Evolutionary conservation across 2,113 vertebrate species (phyloP).

Genomic region (Bos indicus): DNA sequence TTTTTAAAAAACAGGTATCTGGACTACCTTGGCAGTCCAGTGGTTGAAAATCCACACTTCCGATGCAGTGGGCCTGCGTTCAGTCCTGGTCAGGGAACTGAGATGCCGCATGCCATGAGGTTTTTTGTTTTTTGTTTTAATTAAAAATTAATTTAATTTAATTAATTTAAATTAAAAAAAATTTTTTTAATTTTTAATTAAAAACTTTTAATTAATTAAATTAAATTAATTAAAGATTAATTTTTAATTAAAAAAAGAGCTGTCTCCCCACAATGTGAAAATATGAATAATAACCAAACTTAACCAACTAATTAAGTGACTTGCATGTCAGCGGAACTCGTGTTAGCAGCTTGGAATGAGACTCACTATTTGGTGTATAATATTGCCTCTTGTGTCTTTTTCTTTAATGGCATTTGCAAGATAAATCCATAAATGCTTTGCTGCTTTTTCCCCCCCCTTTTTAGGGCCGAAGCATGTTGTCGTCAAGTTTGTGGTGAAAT

Average conservation of each 20-base stretch:
- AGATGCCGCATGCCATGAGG: fast-evolving
- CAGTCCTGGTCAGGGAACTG: neutral
- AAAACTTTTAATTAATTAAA: no score
- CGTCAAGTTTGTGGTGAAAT: constrained; percentile 97
- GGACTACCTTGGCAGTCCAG: neutral
- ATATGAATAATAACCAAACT: neutral
- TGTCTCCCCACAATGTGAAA: neutral
- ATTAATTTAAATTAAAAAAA: no score
- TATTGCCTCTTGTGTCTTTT: neutral
- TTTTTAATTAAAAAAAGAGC: neutral
- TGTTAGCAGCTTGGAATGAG: neutral
- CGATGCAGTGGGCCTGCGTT: neutral
- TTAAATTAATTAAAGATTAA: no score
- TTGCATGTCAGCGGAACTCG: no score
- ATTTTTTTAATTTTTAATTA: no score
- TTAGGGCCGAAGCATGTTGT: constrained; percentile 93
- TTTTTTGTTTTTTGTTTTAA: no score
- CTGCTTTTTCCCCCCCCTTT: neutral
- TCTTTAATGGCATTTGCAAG: neutral
- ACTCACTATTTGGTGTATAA: neutral
- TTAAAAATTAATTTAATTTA: neutral
- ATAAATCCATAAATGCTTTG: neutral
- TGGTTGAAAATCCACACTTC: neutral
- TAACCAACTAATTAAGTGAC: neutral
- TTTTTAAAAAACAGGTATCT: neutral